A percentile compares a stretch with the other conserved stretches of the same genome.
These are phyloP conservation scores for Eptatretus atami DNA, from an alignment of 2,797 vertebrate genomes.

Conservation along the genomic window DNA sequence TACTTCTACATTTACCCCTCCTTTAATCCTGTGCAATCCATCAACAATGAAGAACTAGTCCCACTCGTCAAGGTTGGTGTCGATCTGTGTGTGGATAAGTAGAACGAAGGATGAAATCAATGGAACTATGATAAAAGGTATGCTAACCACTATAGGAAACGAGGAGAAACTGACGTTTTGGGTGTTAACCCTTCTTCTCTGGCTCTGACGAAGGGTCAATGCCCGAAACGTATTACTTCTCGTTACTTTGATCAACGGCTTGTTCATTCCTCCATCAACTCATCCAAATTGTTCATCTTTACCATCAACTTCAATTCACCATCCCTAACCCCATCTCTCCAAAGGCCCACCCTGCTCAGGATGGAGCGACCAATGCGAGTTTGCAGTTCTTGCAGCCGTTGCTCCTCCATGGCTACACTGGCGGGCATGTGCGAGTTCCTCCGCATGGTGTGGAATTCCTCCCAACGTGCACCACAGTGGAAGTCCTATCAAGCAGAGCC, in stretches of 20 bases:
- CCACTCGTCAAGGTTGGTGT: no score
- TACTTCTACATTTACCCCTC: no score
- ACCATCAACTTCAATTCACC: no score
- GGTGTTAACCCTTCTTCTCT: neutral
- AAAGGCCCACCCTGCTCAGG: slow-evolving; percentile 45
- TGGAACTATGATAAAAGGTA: no score
- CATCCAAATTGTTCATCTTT: neutral
- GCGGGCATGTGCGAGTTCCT: slow-evolving; percentile 49
- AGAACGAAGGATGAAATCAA: no score
- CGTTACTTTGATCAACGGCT: neutral
- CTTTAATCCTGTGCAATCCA: no score
- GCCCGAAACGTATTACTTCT: neutral
- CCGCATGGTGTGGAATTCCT: slow-evolving; percentile 46
- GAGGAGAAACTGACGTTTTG: neutral
- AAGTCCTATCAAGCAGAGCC: neutral
- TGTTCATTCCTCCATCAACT: neutral
- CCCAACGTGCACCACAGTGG: slow-evolving; percentile 44
- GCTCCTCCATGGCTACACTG: slow-evolving; percentile 54
- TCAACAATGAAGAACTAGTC: no score
- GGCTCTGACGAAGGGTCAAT: neutral
- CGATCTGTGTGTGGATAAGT: no score
- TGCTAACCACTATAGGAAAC: neutral
- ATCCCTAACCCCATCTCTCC: neutral
- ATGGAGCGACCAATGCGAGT: slow-evolving; percentile 69
- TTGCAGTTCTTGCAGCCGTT: slow-evolving; percentile 37